Conservation (phyloP, 2,113 vertebrate species). For the Drymodes brunneopygia region DNA sequence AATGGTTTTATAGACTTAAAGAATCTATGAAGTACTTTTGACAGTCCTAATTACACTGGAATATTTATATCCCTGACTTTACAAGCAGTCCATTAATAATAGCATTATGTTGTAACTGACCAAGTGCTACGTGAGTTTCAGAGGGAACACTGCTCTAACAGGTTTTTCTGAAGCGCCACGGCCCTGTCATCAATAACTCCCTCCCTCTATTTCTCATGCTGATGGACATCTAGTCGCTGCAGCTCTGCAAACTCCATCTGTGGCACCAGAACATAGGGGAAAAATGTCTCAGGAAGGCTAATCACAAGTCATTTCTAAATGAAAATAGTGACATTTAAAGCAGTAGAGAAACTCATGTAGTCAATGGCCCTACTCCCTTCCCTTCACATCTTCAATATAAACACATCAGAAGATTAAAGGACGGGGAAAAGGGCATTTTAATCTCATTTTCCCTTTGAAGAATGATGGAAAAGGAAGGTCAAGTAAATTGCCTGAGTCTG, state of each 20-base stretch:
- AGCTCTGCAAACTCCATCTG: not conserved
- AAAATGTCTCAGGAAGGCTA: not conserved
- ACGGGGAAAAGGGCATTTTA: not conserved
- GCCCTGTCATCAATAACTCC: not conserved
- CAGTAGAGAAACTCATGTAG: not conserved
- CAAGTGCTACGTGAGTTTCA: not conserved
- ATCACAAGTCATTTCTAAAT: not conserved
- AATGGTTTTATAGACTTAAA: not conserved
- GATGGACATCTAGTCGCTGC: not conserved
- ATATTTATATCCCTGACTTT: not conserved
- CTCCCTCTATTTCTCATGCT: not conserved
- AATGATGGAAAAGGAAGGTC: not conserved
- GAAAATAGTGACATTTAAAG: not conserved
- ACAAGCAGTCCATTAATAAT: not conserved
- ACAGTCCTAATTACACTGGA: not conserved
- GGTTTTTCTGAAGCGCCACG: not conserved
- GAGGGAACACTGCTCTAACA: not conserved
- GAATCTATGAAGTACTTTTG: not conserved
- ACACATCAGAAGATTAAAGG: not conserved
- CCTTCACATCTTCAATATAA: not conserved
- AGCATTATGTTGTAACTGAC: not conserved
- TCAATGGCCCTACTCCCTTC: not conserved
- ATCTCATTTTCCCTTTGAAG: not conserved
- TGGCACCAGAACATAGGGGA: rapidly evolving
- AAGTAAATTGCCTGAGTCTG: not conserved